Conservation (phyloP, 2,888 invertebrate species). For the Troides oblongomaculatus region DNA sequence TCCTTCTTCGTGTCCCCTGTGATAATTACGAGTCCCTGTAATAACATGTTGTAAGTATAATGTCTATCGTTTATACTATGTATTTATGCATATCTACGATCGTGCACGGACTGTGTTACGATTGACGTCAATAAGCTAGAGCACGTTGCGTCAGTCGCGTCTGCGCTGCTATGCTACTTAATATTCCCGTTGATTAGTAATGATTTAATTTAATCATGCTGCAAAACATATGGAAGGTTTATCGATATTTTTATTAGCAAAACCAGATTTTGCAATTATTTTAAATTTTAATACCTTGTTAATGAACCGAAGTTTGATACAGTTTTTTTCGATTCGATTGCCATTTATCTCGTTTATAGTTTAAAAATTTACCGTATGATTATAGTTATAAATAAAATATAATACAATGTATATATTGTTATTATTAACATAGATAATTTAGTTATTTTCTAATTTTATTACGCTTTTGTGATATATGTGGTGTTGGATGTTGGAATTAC, state of each 20-base stretch:
- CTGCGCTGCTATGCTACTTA: background rate
- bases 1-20: background rate
- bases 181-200: conserved; percentile 1
- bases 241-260: background rate
- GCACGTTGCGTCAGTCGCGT: background rate
- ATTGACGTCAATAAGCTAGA: conserved; percentile 21
- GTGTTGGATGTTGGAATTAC: too few species aligned
- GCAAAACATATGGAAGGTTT: background rate
- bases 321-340: background rate
- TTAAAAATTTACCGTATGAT: too few species aligned
- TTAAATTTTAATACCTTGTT: background rate
- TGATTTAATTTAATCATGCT: conserved; percentile 8
- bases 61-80: background rate
- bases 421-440: too few species aligned
- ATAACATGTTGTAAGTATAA: background rate
- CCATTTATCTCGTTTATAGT: background rate
- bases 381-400: too few species aligned
- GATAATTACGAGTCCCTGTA: background rate
- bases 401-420: too few species aligned
- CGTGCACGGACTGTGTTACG: conserved; percentile 16
- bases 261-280: background rate
- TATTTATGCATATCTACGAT: background rate
- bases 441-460: too few species aligned
- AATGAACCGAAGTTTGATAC: background rate
- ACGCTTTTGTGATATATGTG: too few species aligned